These are phyloP conservation scores for Mythimna vitellina DNA, from an alignment of 2,888 invertebrate genomes.

Conservation along the genomic window DNA sequence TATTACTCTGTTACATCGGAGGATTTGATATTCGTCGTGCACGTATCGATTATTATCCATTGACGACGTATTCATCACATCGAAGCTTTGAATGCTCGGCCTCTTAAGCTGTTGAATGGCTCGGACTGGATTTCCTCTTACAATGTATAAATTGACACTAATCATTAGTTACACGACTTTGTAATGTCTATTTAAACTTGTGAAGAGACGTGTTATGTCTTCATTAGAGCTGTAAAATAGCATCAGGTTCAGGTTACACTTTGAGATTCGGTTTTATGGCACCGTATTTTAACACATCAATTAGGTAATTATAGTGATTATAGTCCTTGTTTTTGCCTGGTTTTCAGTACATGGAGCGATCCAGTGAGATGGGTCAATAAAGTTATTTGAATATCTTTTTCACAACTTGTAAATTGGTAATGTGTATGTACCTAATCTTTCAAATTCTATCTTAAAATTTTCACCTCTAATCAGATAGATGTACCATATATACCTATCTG, in stretches of 20 bases:
- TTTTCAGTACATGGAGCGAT: no score
- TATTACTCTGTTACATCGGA: slow-evolving; percentile 72
- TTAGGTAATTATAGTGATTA: no score
- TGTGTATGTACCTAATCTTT: neutral
- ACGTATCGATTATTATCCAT: slow-evolving; percentile 73
- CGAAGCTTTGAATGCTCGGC: slow-evolving; percentile 57
- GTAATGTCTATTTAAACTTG: slow-evolving; percentile 64
- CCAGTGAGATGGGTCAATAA: no score
- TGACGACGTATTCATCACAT: slow-evolving; percentile 72
- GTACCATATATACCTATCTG: neutral
- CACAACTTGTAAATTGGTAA: neutral
- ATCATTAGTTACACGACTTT: slow-evolving; percentile 76
- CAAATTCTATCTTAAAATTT: neutral
- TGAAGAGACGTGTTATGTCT: slow-evolving; percentile 52
- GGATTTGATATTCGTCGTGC: slow-evolving; percentile 70
- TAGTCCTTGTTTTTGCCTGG: no score
- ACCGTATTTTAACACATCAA: slow-evolving; percentile 3
- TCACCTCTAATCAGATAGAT: neutral
- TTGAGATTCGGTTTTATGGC: slow-evolving; percentile 7
- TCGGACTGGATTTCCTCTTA: slow-evolving; percentile 65
- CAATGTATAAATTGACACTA: slow-evolving; percentile 77
- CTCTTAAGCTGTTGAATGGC: slow-evolving; percentile 65
- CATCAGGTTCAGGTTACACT: slow-evolving; percentile 18
- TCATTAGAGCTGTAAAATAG: slow-evolving; percentile 55
- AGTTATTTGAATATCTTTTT: no score